phyloP scores from a whole-genome alignment of 2,797 vertebrate species.

The Synaphobranchus kaupii region DNA sequence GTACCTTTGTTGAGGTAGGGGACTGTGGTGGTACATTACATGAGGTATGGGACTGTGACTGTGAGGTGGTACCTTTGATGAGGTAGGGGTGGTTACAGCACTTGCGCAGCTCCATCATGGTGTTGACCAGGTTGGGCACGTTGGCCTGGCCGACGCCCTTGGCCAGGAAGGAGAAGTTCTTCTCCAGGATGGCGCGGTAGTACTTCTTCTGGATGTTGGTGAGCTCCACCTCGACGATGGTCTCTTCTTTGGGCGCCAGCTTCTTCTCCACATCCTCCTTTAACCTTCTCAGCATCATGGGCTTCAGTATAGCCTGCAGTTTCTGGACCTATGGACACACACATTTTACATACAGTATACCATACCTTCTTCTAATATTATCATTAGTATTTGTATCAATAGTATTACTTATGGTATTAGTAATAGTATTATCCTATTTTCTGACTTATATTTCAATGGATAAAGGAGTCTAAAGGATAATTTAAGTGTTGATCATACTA shows the following conservation, averaged over 20 bases:
- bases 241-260: slow-evolving; percentile 96
- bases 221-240: slow-evolving; percentile 97
- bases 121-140: slow-evolving; percentile 97
- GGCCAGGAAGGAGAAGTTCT: slow-evolving; percentile 96
- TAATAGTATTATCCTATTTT: background rate
- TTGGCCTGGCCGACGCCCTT: slow-evolving; percentile 97
- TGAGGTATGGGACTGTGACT: background rate
- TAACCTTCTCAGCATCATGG: slow-evolving; percentile 96
- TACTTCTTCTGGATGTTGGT: slow-evolving; percentile 99
- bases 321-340: slow-evolving; percentile 88
- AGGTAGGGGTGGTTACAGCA: slow-evolving; percentile 99
- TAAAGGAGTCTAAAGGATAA: background rate
- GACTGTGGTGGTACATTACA: background rate
- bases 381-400: no score
- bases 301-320: slow-evolving; percentile 94
- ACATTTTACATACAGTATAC: slow-evolving; percentile 29
- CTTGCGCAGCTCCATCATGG: slow-evolving; percentile 99
- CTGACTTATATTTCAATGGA: background rate
- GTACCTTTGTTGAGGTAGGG: background rate
- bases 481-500: background rate
- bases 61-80: slow-evolving; percentile 76
- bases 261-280: slow-evolving; percentile 99
- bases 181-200: slow-evolving; percentile 95
- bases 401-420: no score
- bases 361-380: background rate